Percentiles rank a stretch among this genome's conserved stretches.
phyloP scores from a whole-genome alignment of 1,140 invertebrate species.

The Drosophila sproati region DNA sequence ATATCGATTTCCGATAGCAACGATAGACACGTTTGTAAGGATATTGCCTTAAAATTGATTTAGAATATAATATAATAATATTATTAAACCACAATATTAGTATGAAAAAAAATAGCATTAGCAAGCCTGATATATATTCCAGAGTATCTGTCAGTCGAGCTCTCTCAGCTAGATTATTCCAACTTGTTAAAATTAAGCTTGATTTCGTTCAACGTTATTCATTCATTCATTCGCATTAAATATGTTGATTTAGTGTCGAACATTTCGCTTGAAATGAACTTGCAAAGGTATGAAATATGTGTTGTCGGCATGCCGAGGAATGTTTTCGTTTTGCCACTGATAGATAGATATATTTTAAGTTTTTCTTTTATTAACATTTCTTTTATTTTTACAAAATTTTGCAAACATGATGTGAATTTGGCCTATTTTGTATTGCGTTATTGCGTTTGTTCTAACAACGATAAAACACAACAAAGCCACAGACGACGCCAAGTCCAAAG shows the following conservation, averaged over 20 bases:
- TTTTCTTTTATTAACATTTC: constrained; percentile 32
- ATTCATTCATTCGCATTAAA: no score
- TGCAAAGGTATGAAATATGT: neutral
- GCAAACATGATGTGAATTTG: constrained; percentile 27
- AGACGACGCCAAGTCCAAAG: constrained; percentile 77
- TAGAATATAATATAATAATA: no score
- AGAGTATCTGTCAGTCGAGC: no score
- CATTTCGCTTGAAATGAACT: no score
- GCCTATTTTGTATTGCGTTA: constrained; percentile 57
- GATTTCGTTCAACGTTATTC: neutral
- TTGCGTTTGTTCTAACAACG: constrained; percentile 35
- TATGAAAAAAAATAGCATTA: no score
- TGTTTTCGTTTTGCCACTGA: neutral
- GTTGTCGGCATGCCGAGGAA: neutral
- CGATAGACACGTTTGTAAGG: no score
- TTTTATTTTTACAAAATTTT: constrained; percentile 45
- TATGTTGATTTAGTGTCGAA: no score
- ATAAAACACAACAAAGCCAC: constrained; percentile 36
- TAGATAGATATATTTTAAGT: constrained; percentile 19
- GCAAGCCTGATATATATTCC: no score
- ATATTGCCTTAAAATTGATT: no score
- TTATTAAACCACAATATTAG: no score
- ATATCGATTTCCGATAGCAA: no score
- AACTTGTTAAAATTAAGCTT: neutral
- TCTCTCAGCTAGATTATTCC: no score